Base-by-base conservation (phyloP, 2,113 vertebrate species). In the Chaetorhynchus papuensis region DNA sequence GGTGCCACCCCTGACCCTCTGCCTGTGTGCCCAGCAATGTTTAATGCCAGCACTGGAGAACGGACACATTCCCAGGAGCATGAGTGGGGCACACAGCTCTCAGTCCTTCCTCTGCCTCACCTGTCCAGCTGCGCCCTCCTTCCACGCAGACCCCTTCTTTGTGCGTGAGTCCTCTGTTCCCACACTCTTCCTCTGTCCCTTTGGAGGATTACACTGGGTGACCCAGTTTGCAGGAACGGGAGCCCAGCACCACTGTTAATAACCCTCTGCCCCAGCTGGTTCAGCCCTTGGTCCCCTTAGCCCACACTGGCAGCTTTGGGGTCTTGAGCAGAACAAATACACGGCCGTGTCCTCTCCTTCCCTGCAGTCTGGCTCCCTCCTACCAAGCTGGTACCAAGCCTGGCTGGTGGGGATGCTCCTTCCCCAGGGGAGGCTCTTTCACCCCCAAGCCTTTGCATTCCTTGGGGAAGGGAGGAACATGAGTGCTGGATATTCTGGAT, bases 41-140 rank as follows among this genome's bases (percentile, higher is more conserved):
- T 79, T 57, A 31, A 31, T 6, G 4, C 23, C 1, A 6, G 28
- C 42, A 8, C 9, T 57, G 33, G 37, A 63, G 84, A 27, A 66
- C 4, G 7, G 31, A 81, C 44, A 41, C 47, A 20, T 70, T 41
- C 68, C 42, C 2, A 8, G 68, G 27, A 30, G 7, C 1, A 2
- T 0, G 0, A 54, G 39, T 28, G 5, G 11, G 41, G 31, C 54
- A 83, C 5, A 5, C 17, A 63, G 65, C 42, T 26, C 11, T 61
- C 11, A 1, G 3, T 80, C 44, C 37, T 74, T 71, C 13, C 39
- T 68, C 21, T 5, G 1, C 47, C 24, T 37, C 64, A 77, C 37
- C 60, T 0, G 0, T 44, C 50, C 64, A 35, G 54, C 54, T 63
- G 28, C 0, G 0, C 30, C 65, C 31, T 45, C 0, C 1, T 50